Percentiles rank a stretch among this genome's conserved stretches.
These are phyloP conservation scores for Andrena minutula DNA, from an alignment of 2,888 invertebrate species.

Conservation along the genomic window DNA sequence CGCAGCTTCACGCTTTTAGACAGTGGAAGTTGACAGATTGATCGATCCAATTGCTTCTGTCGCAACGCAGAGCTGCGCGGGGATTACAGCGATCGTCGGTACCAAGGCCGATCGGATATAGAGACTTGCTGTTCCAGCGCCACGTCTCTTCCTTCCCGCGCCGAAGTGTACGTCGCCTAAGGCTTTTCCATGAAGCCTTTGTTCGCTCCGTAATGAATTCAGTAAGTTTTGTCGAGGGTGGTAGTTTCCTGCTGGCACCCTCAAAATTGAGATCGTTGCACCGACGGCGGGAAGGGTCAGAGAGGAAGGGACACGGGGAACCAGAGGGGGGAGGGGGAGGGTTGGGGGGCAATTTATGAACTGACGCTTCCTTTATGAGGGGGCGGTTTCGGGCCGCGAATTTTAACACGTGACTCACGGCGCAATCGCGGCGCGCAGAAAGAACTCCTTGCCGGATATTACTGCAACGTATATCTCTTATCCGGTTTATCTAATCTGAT, in stretches of 20 bases:
- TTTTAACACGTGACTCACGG: conserved; percentile 82
- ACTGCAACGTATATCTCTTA: conserved; percentile 47
- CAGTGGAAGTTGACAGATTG: conserved; percentile 2
- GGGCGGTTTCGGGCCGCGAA: conserved; percentile 79
- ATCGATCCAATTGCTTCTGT: not conserved
- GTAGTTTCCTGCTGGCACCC: conserved; percentile 84
- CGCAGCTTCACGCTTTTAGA: not conserved
- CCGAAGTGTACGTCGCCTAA: conserved; percentile 74
- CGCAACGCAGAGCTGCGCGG: not conserved
- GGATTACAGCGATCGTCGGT: conserved; percentile 9
- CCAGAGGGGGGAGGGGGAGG: conserved; percentile 42
- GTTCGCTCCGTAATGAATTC: conserved; percentile 83
- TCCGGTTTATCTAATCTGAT: conserved; percentile 60
- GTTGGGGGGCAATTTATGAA: conserved; percentile 81
- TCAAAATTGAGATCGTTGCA: conserved; percentile 81
- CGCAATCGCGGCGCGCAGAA: conserved; percentile 66
- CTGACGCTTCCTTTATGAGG: conserved; percentile 83
- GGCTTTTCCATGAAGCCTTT: conserved; percentile 79
- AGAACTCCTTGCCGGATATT: conserved; percentile 47
- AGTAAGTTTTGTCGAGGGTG: conserved; percentile 83
- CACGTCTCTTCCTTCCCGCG: conserved; percentile 55
- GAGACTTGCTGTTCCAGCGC: conserved; percentile 36
- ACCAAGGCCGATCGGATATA: conserved; percentile 15
- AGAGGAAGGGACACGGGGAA: conserved; percentile 48
- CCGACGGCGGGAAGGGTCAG: conserved; percentile 64